Base-by-base conservation (phyloP, 1,140 invertebrate genomes). In the Papilio machaon region DNA sequence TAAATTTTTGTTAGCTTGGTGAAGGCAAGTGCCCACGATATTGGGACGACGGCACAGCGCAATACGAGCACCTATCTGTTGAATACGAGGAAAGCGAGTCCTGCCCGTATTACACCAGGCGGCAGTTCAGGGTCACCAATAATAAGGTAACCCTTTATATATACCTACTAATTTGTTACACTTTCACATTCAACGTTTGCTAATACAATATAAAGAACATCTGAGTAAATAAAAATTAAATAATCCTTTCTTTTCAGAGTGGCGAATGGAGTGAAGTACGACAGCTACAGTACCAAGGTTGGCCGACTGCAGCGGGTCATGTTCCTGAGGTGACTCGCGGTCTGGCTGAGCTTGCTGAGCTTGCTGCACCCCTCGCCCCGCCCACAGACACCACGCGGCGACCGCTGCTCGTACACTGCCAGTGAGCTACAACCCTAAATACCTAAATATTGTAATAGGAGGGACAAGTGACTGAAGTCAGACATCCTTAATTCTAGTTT, bases 271-370 rank as follows among this genome's bases (percentile, higher is more conserved):
- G 96, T 43, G 95, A 96, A 73, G 97, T 98, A 23, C 97, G 97
- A 30, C 98, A 98, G 87, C 97, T 98, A 88, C 97, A 98, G 89
- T 98, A 98, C 94, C 97, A 98, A 89, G 97, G 97, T 52, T 98
- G 98, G 98, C 97, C 97, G 8, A 98, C 97, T 60, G 97, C 97
- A 35, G 96, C 97, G 86, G 97, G 97, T 67, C 97, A 98, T 95
- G 97, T 98, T 91, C 97, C 97, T 80, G 97, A 98, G 95, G 97
- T 98, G 43, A 97, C 97, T 77, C 95, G 97, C 81, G 97, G 97
- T 67, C 95, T 98, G 81, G 97, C 97, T 82, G 97, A 98, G 91
- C 95, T 98, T 64, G 97, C 97, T 73, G 95, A 95, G 87, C 95
- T 94, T 43, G 91, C 89, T 43, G 87, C 86, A 78, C 82, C 85